Conservation (phyloP, 1,140 invertebrate species). For the Diabrotica undecimpunctata region DNA sequence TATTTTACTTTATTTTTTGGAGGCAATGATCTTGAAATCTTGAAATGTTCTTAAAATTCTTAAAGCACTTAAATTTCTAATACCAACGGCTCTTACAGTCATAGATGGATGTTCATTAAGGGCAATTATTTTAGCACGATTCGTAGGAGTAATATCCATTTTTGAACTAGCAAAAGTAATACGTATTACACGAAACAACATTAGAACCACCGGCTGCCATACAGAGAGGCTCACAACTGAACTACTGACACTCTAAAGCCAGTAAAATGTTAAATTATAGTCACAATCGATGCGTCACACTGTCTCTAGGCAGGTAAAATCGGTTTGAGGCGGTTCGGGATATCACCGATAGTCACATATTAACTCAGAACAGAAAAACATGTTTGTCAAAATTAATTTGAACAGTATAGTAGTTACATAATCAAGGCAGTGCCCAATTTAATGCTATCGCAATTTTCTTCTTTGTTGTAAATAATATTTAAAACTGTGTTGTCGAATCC, state of each 20-base stretch:
- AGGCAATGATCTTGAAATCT: too few relatives aligned
- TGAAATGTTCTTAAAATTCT: background rate
- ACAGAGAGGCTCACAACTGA: background rate
- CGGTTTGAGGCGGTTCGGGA: background rate
- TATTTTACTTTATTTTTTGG: too few relatives aligned
- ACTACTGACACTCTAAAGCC: background rate
- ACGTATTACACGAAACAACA: background rate
- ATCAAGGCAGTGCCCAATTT: too few relatives aligned
- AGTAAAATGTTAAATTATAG: background rate
- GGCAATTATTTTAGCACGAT: background rate
- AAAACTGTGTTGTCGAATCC: too few relatives aligned
- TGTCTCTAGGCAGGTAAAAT: background rate
- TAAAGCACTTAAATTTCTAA: background rate
- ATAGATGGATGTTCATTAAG: background rate
- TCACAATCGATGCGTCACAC: background rate
- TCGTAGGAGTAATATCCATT: background rate
- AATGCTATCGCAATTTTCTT: too few relatives aligned
- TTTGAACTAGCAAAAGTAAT: background rate
- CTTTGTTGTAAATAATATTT: too few relatives aligned
- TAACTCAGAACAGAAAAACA: background rate
- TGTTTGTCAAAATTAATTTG: background rate
- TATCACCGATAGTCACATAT: background rate
- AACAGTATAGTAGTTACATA: background rate
- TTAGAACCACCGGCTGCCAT: too few relatives aligned
- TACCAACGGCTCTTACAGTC: background rate